Conservation (phyloP, 2,797 vertebrate species). For the Bufotes viridis region DNA sequence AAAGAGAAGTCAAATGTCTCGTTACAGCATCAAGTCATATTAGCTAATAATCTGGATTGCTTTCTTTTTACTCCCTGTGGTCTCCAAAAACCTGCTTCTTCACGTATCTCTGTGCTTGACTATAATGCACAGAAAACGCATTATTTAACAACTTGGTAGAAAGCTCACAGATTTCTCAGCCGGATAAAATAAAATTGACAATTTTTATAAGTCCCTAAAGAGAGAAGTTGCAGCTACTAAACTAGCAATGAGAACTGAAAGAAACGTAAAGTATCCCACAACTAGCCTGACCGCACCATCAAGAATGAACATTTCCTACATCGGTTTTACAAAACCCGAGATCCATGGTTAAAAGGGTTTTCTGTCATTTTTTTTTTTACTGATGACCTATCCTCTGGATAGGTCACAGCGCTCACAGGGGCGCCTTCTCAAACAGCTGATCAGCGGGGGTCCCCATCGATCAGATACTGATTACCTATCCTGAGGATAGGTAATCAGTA, state of each 20-base stretch:
- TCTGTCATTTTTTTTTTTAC: too few relatives aligned
- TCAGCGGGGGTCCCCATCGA: too few relatives aligned
- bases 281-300: background rate
- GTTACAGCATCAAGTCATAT: background rate
- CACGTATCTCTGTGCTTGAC: background rate
- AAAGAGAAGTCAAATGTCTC: background rate
- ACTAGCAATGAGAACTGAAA: background rate
- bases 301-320: background rate
- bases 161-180: background rate
- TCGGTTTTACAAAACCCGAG: too few relatives aligned
- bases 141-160: background rate
- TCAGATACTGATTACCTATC: too few relatives aligned
- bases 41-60: constrained; percentile 9
- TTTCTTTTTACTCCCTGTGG: background rate
- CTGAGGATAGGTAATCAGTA: too few relatives aligned
- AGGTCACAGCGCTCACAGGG: too few relatives aligned
- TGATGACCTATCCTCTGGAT: too few relatives aligned
- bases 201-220: constrained; percentile 9
- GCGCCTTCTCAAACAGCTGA: too few relatives aligned
- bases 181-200: constrained; percentile 4
- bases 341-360: too few relatives aligned
- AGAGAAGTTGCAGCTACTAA: background rate
- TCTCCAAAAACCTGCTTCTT: background rate
- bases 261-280: background rate
- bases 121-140: constrained; percentile 11